A percentile compares a stretch with the other conserved stretches of the same genome.
Evolutionary conservation across 1,140 invertebrate genomes (phyloP).

Genomic region (Gyrodactylus salaris): DNA sequence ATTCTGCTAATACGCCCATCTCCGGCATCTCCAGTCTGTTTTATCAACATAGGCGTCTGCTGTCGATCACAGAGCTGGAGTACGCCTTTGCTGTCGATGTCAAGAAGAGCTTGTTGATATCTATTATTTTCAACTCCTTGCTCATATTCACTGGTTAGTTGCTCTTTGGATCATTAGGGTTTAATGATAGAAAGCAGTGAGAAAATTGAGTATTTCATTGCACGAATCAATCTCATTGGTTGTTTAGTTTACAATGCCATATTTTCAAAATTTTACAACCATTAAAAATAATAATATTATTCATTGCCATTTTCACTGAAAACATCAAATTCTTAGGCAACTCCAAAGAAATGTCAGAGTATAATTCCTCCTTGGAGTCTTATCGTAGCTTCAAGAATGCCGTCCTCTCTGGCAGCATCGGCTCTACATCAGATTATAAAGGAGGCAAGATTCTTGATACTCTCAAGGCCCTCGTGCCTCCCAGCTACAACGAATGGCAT

Average conservation of each 20-base stretch:
- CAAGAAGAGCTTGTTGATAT: background rate
- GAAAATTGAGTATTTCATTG: too few relatives aligned
- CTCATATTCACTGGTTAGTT: background rate
- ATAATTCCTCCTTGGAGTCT: background rate
- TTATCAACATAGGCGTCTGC: background rate
- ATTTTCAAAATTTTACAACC: too few relatives aligned
- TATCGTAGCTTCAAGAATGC: background rate
- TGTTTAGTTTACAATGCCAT: too few relatives aligned
- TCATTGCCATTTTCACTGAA: too few relatives aligned
- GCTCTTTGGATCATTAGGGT: too few relatives aligned
- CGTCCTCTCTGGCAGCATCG: background rate
- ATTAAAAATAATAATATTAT: too few relatives aligned
- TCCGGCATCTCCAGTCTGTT: background rate
- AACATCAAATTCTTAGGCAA: too few relatives aligned
- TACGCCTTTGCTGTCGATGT: background rate
- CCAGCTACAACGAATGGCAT: background rate
- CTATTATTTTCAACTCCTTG: background rate
- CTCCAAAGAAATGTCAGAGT: background rate
- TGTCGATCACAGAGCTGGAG: background rate
- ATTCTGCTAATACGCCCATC: background rate
- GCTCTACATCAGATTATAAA: background rate
- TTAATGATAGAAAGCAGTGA: too few relatives aligned
- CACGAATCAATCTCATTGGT: too few relatives aligned
- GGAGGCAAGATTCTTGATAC: background rate
- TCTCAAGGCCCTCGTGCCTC: background rate